A percentile compares a stretch with the other conserved stretches of the same genome.
phyloP scores from a whole-genome alignment of 2,888 invertebrate genomes.

The Arctia plantaginis region DNA sequence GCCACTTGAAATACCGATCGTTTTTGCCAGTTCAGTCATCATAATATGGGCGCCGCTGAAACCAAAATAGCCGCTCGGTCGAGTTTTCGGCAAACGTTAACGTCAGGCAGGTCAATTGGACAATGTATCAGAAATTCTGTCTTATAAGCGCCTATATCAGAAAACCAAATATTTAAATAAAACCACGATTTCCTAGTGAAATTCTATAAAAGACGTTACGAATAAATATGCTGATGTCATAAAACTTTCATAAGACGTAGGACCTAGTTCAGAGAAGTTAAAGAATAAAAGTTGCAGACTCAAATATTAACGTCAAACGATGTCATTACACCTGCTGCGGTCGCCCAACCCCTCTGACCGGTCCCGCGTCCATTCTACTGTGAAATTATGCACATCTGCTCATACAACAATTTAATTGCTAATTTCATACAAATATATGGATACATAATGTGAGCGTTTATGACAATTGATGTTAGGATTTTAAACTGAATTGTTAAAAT shows the following conservation, averaged over 20 bases:
- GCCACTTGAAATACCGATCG: slow-evolving; percentile 70
- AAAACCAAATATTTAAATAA: background rate
- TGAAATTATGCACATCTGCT: slow-evolving; percentile 82
- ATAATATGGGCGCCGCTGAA: slow-evolving; percentile 67
- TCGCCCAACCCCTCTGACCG: slow-evolving; percentile 74
- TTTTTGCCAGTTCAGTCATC: slow-evolving; percentile 75
- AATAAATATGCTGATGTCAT: slow-evolving; percentile 17
- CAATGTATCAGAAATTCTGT: slow-evolving; percentile 61
- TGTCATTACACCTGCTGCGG: slow-evolving; percentile 76
- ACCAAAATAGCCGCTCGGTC: slow-evolving; percentile 70
- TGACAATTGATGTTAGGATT: background rate
- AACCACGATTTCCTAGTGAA: background rate
- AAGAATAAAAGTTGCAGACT: slow-evolving; percentile 23
- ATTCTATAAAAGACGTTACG: background rate
- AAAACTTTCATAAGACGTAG: slow-evolving; percentile 7
- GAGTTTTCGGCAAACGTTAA: slow-evolving; percentile 75
- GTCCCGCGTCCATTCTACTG: slow-evolving; percentile 76
- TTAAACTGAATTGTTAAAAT: background rate
- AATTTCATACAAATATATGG: slow-evolving; percentile 31
- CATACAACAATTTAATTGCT: slow-evolving; percentile 48
- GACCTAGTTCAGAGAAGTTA: background rate
- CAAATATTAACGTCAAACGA: slow-evolving; percentile 40
- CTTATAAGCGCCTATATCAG: slow-evolving; percentile 30
- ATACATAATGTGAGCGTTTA: background rate
- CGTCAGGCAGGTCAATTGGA: slow-evolving; percentile 77